phyloP scores from a whole-genome alignment of 2,888 invertebrate species.

The Autographa pulchrina region DNA sequence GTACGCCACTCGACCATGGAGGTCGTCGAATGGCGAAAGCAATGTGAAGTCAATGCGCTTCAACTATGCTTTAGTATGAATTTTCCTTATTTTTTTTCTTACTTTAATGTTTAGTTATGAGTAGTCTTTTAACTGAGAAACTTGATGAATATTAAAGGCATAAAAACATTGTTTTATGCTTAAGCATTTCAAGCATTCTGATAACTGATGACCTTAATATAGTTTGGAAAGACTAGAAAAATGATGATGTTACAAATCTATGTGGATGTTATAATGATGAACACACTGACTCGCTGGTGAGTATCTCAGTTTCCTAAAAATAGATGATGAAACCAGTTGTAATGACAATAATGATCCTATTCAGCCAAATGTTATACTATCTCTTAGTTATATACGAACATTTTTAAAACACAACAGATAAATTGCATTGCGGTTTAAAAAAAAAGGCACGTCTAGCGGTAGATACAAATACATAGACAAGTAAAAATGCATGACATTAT shows the following conservation, averaged over 20 bases:
- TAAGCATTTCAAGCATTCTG: not conserved
- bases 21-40: too few relatives aligned
- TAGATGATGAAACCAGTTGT: conserved; percentile 41
- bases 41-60: too few relatives aligned
- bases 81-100: too few relatives aligned
- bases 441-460: conserved; percentile 37
- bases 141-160: too few relatives aligned
- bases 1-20: too few relatives aligned
- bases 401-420: conserved; percentile 27
- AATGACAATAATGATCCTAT: conserved; percentile 27
- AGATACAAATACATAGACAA: conserved; percentile 22
- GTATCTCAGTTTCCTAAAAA: conserved; percentile 61
- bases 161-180: too few relatives aligned
- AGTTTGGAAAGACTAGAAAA: not conserved
- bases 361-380: conserved; percentile 39
- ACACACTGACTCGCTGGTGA: conserved; percentile 58
- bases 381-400: conserved; percentile 57
- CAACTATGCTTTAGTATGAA: too few relatives aligned
- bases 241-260: conserved; percentile 28
- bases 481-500: conserved; percentile 26
- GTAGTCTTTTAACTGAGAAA: too few relatives aligned
- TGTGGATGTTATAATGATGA: conserved; percentile 52
- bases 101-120: too few relatives aligned
- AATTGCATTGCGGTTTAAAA: conserved; percentile 36
- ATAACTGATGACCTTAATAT: not conserved